These are phyloP conservation scores for Holothuria leucospilota DNA, from an alignment of 53 echinoderm and acorn worm species.

Conservation along the genomic window DNA sequence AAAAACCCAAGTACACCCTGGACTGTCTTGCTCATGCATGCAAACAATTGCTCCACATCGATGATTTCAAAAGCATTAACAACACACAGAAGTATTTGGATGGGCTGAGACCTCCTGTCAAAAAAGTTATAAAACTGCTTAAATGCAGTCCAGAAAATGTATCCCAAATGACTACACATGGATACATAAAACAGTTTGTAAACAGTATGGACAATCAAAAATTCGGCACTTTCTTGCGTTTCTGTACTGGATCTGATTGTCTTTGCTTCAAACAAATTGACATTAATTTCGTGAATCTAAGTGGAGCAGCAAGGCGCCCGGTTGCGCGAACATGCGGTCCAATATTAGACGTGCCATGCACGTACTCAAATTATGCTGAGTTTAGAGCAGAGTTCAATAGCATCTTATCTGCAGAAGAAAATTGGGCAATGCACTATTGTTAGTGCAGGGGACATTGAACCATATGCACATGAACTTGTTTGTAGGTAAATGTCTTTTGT, in stretches of 20 bases:
- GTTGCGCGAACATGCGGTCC: background rate
- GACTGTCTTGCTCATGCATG: conserved; percentile 3
- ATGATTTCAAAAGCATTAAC: background rate
- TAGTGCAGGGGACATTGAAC: no score
- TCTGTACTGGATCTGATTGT: background rate
- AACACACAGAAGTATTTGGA: background rate
- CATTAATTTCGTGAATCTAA: background rate
- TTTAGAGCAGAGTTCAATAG: conserved; percentile 1
- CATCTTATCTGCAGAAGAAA: background rate
- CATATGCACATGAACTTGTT: no score
- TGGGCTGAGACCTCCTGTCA: background rate
- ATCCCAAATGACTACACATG: background rate
- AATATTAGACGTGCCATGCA: background rate
- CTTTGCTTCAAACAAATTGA: background rate
- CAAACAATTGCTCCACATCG: background rate
- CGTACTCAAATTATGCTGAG: conserved; percentile 5
- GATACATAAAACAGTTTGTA: background rate
- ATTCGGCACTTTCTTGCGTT: background rate
- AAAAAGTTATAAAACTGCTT: background rate
- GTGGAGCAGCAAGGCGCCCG: conserved; percentile 1
- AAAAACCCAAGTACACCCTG: conserved; percentile 3
- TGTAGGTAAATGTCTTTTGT: no score
- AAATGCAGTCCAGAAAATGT: conserved; percentile 3
- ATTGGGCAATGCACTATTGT: background rate
- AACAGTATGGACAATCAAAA: background rate